Base-by-base conservation (phyloP, 2,797 vertebrate species). In the Calcarius lapponicus region DNA sequence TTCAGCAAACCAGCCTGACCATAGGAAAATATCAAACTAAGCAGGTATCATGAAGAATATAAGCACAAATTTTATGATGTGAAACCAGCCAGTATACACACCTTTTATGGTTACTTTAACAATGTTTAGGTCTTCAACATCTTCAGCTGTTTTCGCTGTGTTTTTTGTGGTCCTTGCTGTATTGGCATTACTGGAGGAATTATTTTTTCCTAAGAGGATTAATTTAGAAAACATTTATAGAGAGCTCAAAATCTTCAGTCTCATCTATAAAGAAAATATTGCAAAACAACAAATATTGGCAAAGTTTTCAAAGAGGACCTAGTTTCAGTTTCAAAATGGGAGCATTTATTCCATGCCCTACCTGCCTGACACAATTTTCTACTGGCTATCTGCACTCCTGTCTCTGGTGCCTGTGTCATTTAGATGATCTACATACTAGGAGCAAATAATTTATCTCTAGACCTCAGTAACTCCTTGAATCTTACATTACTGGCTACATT, bases 21-120 rank as follows among this genome's bases (percentile, higher is more conserved):
- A 36, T 2, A 64, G 31, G 43, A 73, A 86, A 76, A 69, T 20
- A 36, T 18, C 18, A 32, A 48, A 47, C 29, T 47, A n/a, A 85
- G 53, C 15, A 86, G 40, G 3, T 15, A 34, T 15, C 15, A n/a
- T n/a, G 24, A 66, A 36, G 64, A 58, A 75, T 8, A 17, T 1
- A 25, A 56, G 64, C 51, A 66, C 17, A 61, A 51, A 12, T 14
- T 38, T 26, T 11, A 26, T 6, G 32, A 84, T 5, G 3, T 25
- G n/a, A 69, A 75, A 53, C 4, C 19, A 40, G 40, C 5, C 25
- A 34, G 47, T 13, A 15, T 26, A 90, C 93, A 11, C 90, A 98
- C 98, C 98, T 97, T 98, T 97, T 66, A 98, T 79, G 13, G 98
- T 97, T 60, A 98, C 98, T 95, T 98, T 97, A 80, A 98, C 97